Base-by-base conservation (phyloP, 2,888 invertebrate genomes). In the Eupsilia transversa region DNA sequence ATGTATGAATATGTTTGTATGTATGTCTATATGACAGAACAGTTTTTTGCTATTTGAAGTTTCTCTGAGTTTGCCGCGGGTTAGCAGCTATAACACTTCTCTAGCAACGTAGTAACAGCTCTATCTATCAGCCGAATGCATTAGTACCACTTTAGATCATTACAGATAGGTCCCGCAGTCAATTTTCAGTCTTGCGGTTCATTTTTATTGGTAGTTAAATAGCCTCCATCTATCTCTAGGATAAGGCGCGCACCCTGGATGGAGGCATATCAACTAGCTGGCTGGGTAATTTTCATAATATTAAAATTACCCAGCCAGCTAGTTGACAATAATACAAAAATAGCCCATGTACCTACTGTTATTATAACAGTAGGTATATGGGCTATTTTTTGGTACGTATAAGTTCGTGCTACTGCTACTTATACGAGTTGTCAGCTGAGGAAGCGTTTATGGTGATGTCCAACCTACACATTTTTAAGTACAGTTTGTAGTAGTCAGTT, bases 401-500 rank as follows among this genome's bases (percentile, higher is more conserved):
- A 35, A 30, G 35, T 72, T 35, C 1, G 56, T 46, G 23, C 72
- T 46, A 46, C 46, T 46, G 23, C 72, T 46, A 46, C 46, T 23
- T 49, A 33, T 74, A 35, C 9, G 41, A 59, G 27, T 56, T 56
- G 38, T 61, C 20, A 66, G 57, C 30, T 12, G 49, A 70, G 83
- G 80, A 77, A 86, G 67, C 56, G 59, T 74, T 79, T 66, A 82
- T 69, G 57, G 56, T 72, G 80, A 79, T 76, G 68, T 56, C 66
- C 79, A 77, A 74, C 78, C 84, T 80, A 77, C 79, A 73, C 71
- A 46, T 73, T 81, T 80, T 82, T 60, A 79, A 66, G 79, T 84
- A 78, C 80, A 74, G n/a, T n/a, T n/a, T n/a, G n/a, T n/a, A 86
- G 74, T 92, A 93, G 90, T 89, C 90, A 90, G 93, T 90, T 92